Evolutionary conservation across 2,797 vertebrate genomes (phyloP).

Genomic region (Botia kubotai): DNA sequence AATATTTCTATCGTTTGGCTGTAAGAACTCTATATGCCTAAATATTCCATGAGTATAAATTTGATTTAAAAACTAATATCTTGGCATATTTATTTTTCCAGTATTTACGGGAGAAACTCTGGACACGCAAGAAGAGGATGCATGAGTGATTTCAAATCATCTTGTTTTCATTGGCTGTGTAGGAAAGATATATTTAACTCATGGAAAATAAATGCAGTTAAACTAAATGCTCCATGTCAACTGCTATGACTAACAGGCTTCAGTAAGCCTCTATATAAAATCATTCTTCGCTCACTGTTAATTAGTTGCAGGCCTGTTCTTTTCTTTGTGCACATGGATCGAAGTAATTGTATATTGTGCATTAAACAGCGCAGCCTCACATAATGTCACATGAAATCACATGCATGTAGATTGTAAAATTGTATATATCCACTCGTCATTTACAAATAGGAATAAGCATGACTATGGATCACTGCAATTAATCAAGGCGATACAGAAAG

Average conservation of each 20-base stretch:
- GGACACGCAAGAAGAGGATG: not conserved
- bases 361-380: not conserved
- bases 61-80: not conserved
- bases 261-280: not conserved
- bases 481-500: not conserved
- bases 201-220: too few species aligned
- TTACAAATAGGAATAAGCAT: conserved; percentile 9
- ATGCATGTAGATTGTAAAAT: not conserved
- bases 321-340: not conserved
- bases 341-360: not conserved
- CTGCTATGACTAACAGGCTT: not conserved
- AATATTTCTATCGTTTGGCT: not conserved
- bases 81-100: not conserved
- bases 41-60: not conserved
- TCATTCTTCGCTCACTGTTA: not conserved
- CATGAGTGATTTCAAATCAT: not conserved
- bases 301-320: not conserved
- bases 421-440: not conserved
- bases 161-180: too few species aligned
- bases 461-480: not conserved
- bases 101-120: not conserved
- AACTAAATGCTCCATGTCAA: not conserved
- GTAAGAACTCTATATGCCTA: not conserved
- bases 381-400: conserved; percentile 2
- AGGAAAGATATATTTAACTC: too few species aligned